Evolutionary conservation across 92 coral and sea anemone genomes (phyloP).

Genomic region (Umimayanthus chanpuru): DNA sequence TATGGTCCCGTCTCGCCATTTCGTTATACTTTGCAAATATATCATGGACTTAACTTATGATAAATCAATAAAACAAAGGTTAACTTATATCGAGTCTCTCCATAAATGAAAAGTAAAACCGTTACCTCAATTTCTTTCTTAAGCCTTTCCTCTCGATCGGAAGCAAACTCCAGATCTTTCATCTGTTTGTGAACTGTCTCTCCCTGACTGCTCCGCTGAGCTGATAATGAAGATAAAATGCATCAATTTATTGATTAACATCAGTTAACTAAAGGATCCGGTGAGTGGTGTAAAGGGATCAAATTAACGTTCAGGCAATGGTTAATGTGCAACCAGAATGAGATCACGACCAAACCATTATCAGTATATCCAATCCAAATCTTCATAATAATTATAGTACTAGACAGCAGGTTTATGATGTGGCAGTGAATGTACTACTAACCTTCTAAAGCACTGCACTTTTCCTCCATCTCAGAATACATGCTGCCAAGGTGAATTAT

Average conservation of each 20-base stretch:
- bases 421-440: background rate
- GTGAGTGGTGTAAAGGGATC: too few species aligned
- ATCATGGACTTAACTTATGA: too few species aligned
- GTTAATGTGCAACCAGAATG: too few species aligned
- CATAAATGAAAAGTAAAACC: background rate
- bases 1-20: too few species aligned
- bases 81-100: background rate
- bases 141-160: conserved; percentile 87
- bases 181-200: conserved; percentile 91
- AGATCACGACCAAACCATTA: background rate
- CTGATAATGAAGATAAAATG: conserved; percentile 32
- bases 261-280: too few species aligned
- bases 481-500: conserved; percentile 54
- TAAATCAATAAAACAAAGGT: too few species aligned
- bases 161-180: conserved; percentile 88
- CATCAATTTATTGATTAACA: too few species aligned
- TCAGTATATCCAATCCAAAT: background rate
- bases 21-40: too few species aligned
- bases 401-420: background rate
- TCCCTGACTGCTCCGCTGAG: conserved; percentile 90
- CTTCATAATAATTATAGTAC: too few species aligned
- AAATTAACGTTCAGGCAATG: too few species aligned
- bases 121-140: conserved; percentile 92
- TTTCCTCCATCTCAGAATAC: conserved; percentile 86
- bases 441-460: conserved; percentile 90